phyloP scores from a whole-genome alignment of 2,113 vertebrate genomes.

The Eublepharis macularius region DNA sequence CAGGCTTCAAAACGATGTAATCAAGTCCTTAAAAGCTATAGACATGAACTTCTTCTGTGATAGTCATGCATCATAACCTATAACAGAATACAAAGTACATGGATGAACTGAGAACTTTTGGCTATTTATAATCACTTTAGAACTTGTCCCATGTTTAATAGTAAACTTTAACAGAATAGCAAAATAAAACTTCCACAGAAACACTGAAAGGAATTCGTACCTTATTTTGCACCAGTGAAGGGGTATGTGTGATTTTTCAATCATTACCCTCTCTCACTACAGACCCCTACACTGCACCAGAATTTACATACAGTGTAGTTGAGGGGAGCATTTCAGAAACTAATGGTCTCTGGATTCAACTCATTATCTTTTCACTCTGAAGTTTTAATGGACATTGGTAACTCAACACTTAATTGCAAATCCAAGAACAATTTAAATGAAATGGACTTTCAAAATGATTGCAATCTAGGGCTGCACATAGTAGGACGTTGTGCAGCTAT shows the following conservation, averaged over 20 bases:
- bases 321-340: too few species aligned
- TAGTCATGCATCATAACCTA: conserved; percentile 94
- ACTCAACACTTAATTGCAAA: too few species aligned
- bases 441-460: too few species aligned
- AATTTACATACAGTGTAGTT: too few species aligned
- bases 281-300: too few species aligned
- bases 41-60: conserved; percentile 93
- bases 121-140: not conserved
- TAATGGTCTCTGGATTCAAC: too few species aligned
- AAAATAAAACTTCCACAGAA: not conserved
- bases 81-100: conserved; percentile 44
- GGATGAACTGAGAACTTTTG: not conserved
- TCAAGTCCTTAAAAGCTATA: conserved; percentile 96
- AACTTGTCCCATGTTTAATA: not conserved
- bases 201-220: not conserved
- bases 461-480: too few species aligned
- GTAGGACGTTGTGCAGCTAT: too few species aligned
- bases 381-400: too few species aligned
- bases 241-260: not conserved
- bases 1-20: conserved; percentile 98
- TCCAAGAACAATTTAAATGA: too few species aligned
- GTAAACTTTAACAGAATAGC: not conserved
- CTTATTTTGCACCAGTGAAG: not conserved
- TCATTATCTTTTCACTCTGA: too few species aligned
- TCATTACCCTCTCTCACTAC: too few species aligned